These are phyloP conservation scores for Rattus rattus DNA, from an alignment of 2,113 vertebrate genomes.

Conservation along the genomic window DNA sequence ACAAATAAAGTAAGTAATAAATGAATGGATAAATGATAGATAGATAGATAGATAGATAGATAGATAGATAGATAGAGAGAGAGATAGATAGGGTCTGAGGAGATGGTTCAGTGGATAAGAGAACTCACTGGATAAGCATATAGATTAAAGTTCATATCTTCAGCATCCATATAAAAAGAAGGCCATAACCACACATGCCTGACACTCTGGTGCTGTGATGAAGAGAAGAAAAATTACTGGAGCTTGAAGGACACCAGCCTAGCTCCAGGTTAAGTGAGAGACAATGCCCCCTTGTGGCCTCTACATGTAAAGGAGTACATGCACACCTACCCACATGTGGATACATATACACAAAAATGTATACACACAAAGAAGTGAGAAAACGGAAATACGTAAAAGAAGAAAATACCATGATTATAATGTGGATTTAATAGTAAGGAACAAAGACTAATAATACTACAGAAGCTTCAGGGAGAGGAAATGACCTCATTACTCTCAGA, in stretches of 20 bases:
- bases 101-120: not conserved
- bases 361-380: not conserved
- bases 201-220: no score
- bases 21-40: not conserved
- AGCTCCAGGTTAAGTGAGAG: not conserved
- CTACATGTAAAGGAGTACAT: not conserved
- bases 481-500: not conserved
- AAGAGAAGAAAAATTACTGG: not conserved
- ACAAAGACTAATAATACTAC: not conserved
- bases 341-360: not conserved
- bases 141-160: not conserved
- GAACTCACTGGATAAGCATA: not conserved
- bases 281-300: not conserved
- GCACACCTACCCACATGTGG: not conserved
- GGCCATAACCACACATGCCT: not conserved
- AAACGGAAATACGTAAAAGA: not conserved
- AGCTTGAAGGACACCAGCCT: not conserved
- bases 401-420: not conserved
- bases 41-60: not conserved
- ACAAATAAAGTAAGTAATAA: not conserved
- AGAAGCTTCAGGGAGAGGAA: not conserved
- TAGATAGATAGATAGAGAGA: not conserved
- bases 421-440: not conserved
- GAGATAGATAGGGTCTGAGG: not conserved
- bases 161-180: not conserved